Percentiles rank a stretch among this genome's conserved stretches.
phyloP scores from a whole-genome alignment of 1,140 invertebrate species.

The Panagrolaimus sp. region DNA sequence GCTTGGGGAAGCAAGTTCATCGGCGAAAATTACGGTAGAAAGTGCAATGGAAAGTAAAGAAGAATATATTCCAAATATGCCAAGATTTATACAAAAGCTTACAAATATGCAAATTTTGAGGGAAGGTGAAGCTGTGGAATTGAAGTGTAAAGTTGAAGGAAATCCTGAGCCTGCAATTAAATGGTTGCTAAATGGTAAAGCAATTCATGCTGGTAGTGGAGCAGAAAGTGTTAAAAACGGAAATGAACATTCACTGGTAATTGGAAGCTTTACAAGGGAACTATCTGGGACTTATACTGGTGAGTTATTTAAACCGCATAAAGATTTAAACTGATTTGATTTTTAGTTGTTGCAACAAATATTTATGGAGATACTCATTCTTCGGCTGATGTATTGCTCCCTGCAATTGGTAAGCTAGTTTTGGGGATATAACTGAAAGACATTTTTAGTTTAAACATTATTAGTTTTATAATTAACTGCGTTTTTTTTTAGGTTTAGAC shows the following conservation, averaged over 20 bases:
- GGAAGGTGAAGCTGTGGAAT: conserved; percentile 17
- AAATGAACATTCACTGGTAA: conserved; percentile 20
- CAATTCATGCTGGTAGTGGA: conserved; percentile 23
- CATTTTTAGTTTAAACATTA: too few species aligned
- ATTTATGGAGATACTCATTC: conserved; percentile 45
- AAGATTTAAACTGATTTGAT: too few species aligned
- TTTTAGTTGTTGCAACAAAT: conserved; percentile 44
- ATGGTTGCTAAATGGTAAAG: conserved; percentile 47
- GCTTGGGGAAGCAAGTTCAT: conserved; percentile 33
- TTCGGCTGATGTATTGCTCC: conserved; percentile 13
- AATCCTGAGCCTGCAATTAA: conserved; percentile 33
- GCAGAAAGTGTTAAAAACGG: conserved; percentile 3
- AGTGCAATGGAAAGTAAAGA: conserved; percentile 17
- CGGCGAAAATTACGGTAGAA: conserved; percentile 40
- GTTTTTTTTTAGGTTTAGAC: too few species aligned
- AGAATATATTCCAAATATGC: conserved; percentile 45
- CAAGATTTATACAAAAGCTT: conserved; percentile 38
- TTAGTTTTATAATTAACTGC: too few species aligned
- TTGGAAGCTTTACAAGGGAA: conserved; percentile 25
- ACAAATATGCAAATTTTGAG: conserved; percentile 29
- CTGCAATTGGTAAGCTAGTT: too few species aligned
- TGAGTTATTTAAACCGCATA: too few species aligned
- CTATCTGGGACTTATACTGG: conserved; percentile 43
- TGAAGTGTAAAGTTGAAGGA: conserved; percentile 38
- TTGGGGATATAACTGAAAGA: too few species aligned